Conservation (phyloP, 2,113 vertebrate genomes). For the Balaeniceps rex region DNA sequence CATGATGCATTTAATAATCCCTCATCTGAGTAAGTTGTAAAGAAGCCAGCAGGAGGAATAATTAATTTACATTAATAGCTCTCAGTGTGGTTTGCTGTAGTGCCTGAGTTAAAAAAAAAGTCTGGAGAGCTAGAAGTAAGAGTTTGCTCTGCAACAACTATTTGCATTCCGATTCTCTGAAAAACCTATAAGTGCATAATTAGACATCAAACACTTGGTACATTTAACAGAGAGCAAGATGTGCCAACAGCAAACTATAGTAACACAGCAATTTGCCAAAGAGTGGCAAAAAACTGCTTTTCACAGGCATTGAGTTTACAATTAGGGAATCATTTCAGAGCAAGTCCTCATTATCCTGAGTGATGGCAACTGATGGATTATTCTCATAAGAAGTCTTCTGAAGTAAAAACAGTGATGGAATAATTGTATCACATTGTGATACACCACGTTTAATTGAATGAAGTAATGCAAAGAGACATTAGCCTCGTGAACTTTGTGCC, state of each 20-base stretch:
- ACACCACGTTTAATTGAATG: not conserved
- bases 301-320: not conserved
- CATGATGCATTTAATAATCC: conserved; percentile 61
- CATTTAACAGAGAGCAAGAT: not conserved
- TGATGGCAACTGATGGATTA: not conserved
- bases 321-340: not conserved
- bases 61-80: conserved; percentile 73
- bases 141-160: not conserved
- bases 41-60: conserved; percentile 65
- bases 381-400: not conserved
- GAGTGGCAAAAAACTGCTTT: not conserved
- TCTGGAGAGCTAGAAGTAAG: conserved; percentile 18
- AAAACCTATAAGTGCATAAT: conserved; percentile 1
- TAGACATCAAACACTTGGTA: not conserved
- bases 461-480: not conserved
- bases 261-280: not conserved
- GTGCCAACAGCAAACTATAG: not conserved
- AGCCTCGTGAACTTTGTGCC: fast-evolving
- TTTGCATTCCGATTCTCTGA: not conserved
- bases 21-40: conserved; percentile 58
- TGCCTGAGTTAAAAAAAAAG: not conserved
- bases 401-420: not conserved
- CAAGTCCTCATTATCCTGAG: not conserved
- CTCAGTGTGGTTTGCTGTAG: conserved; percentile 17
- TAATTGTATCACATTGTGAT: not conserved